These are phyloP conservation scores for Sarcophaga bullata DNA, from an alignment of 1,140 invertebrate species.

Conservation along the genomic window DNA sequence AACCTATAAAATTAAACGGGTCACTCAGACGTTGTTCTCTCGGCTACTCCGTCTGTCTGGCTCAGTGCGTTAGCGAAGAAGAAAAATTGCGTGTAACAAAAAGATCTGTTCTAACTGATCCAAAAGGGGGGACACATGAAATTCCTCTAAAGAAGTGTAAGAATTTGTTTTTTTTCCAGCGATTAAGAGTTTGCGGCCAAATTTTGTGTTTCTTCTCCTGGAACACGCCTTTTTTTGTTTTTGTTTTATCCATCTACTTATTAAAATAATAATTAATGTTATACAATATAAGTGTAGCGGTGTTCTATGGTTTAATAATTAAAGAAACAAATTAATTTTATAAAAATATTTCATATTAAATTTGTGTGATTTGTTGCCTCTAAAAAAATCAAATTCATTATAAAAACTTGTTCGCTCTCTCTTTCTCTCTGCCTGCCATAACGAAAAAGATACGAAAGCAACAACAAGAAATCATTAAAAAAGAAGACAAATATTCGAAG, in stretches of 20 bases:
- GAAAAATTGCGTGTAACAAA: no score
- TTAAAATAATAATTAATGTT: no score
- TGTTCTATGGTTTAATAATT: neutral
- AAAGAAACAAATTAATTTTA: neutral
- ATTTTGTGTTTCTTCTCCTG: neutral
- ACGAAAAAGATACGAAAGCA: neutral
- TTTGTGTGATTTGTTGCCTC: constrained; percentile 16
- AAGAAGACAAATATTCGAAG: neutral
- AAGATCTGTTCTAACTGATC: no score
- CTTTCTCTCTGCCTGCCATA: neutral
- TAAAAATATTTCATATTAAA: neutral
- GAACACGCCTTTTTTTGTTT: constrained; percentile 9
- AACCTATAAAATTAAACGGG: neutral
- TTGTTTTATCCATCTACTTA: neutral
- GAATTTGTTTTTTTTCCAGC: neutral
- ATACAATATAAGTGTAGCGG: neutral
- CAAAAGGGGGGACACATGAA: no score
- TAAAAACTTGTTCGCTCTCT: neutral
- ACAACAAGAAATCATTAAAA: neutral
- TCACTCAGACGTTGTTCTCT: neutral
- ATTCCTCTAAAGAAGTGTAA: no score
- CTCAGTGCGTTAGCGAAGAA: no score
- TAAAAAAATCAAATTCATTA: constrained; percentile 29
- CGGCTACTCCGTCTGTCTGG: no score
- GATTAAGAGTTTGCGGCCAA: neutral